Base-by-base conservation (phyloP, 2,888 invertebrate species). In the Osmoderma eremita region DNA sequence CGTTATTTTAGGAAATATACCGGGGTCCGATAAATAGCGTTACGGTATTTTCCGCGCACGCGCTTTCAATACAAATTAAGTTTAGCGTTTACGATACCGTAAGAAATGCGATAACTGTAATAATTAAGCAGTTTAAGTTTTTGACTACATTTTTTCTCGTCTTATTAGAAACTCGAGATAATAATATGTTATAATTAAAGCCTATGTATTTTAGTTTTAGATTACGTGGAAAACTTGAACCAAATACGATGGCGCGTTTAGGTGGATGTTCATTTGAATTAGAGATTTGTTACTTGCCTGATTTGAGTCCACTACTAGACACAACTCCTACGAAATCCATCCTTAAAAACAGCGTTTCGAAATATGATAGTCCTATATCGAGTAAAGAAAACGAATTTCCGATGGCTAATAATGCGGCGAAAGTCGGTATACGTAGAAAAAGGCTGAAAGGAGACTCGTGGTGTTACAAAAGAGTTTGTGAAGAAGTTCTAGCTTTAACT, bases 401-500 rank as follows among this genome's bases (percentile, higher is more conserved):
- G 18, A 58, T 17, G 13, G 5, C 22, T 39, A n/a, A 15, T 10
- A 13, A 5, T 36, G 71, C 69, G 10, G 79, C 80, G 6, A 76
- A 84, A 49, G 86, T 88, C 3, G 92, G 91, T 24, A 88, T 93
- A 65, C 84, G 88, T 63, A 84, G 92, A 65, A 92, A 92, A 77
- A 83, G 93, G 38, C 85, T 92, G 48, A 90, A 88, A 77, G 92
- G 93, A 0, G 91, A 93, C 78, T 88, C 90, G 0, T 93, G 93
- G 91, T 88, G 90, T 71, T 93, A 93, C 81, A 93, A 93, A 79
- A 87, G 86, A 71, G 87, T 92, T 36, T 91, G 91, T 78, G 91
- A 92, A 80, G 88, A 91, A 78, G 87, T 92, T 22, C 79, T 88
- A 22, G 85, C 87, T 4, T 78, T 88, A 64, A 85, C 73, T 10